Base-by-base conservation (phyloP, 2,888 invertebrate genomes). In the Clunio marinus region DNA sequence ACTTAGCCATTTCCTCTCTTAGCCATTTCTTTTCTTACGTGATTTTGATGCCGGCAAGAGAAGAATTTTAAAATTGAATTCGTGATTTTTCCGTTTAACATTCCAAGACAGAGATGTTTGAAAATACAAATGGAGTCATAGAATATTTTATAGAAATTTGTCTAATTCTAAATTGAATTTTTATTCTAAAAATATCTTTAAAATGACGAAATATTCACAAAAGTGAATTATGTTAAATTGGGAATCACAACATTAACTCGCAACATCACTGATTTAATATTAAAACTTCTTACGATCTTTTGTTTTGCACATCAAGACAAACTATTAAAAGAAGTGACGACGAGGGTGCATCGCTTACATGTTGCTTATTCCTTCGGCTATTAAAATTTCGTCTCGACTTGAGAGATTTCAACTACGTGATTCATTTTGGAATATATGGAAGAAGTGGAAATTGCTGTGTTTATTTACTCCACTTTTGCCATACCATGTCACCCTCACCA, bases 381-480 rank as follows among this genome's bases (percentile, higher is more conserved):
- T 57, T 27, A 20, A 5, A 57, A n/a, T 22, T 27, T 13, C 27
- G 27, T 51, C 22, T 51, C 51, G 17, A 51, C 17, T 51, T 22
- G 51, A 51, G 51, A 51, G 51, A 7, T 41, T 41, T 51, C 57
- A n/a, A 22, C n/a, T 57, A 57, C 25, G 57, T 57, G 57, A 57
- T 57, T 57, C 57, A 57, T 27, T 57, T 27, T 25, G 17, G 20
- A 51, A 22, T 13, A 32, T 13, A 22, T 20, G 20, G 51, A 51
- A 2, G 20, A 22, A 22, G 51, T 51, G 5, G 51, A 17, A 51
- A 51, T 51, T 3, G 51, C 51, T 51, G 51, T 51, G 51, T 57
- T 57, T 57, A 57, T 57, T 57, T 57, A 57, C 57, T 57, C 57
- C 57, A 57, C 57, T 57, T 57, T 57, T 4, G 4, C 27, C 57